phyloP scores from a whole-genome alignment of 2,888 invertebrate species.

The Mechanitis messenoides region DNA sequence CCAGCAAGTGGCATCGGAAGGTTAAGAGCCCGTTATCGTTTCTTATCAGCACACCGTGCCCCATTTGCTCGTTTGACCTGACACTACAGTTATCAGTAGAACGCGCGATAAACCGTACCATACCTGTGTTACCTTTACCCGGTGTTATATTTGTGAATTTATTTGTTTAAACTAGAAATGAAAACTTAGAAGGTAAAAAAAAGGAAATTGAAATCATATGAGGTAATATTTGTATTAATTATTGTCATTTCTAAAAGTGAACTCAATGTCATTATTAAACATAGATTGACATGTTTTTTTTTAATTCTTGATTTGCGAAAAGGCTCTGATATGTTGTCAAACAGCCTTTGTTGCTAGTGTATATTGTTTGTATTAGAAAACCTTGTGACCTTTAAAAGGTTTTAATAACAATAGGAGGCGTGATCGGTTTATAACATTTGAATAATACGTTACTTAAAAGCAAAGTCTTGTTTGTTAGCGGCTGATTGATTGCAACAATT shows the following conservation, averaged over 20 bases:
- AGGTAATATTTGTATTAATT: too few relatives aligned
- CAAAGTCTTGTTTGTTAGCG: slow-evolving; percentile 39
- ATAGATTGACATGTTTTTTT: too few relatives aligned
- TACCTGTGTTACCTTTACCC: slow-evolving; percentile 67
- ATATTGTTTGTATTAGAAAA: slow-evolving; percentile 2
- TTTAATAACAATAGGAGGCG: slow-evolving; percentile 30
- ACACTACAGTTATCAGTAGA: slow-evolving; percentile 73
- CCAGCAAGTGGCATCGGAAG: slow-evolving; percentile 56
- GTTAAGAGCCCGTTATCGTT: slow-evolving; percentile 74
- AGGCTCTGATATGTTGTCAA: too few relatives aligned
- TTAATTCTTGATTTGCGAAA: too few relatives aligned
- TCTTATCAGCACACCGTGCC: slow-evolving; percentile 67
- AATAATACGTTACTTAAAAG: slow-evolving; percentile 35
- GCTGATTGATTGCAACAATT: slow-evolving; percentile 37
- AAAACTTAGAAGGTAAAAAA: not conserved
- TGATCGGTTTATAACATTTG: slow-evolving; percentile 23
- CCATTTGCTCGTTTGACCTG: slow-evolving; percentile 76
- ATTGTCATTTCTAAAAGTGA: too few relatives aligned
- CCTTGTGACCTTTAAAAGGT: slow-evolving; percentile 13
- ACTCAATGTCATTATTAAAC: too few relatives aligned
- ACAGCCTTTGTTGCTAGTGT: too few relatives aligned
- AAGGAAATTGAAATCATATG: too few relatives aligned
- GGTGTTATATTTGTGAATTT: slow-evolving; percentile 20
- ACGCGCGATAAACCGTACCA: slow-evolving; percentile 64
- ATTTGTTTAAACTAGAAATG: not conserved